Conservation (phyloP, 2,888 invertebrate species). For the Chrysodeixis includens region DNA sequence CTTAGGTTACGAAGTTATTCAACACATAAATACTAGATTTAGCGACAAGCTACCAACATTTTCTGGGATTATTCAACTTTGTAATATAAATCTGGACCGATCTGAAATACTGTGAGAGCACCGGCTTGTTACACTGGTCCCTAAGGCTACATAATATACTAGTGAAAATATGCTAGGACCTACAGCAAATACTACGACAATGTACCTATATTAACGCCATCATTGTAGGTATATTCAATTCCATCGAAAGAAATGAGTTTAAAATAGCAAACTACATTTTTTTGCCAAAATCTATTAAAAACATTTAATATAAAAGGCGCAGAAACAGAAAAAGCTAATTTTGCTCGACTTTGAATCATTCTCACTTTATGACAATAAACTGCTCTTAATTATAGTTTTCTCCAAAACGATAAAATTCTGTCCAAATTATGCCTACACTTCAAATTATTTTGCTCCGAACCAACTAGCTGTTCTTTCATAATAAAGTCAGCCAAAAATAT, state of each 20-base stretch:
- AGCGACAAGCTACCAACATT: slow-evolving; percentile 50
- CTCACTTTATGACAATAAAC: slow-evolving; percentile 3
- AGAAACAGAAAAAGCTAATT: background rate
- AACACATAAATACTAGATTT: slow-evolving; percentile 55
- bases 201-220: too few species aligned
- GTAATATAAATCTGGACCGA: slow-evolving; percentile 48
- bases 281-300: background rate
- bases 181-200: background rate
- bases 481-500: slow-evolving; percentile 66
- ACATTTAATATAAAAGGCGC: background rate
- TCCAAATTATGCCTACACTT: background rate
- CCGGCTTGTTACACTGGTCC: too few species aligned
- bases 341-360: background rate
- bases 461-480: slow-evolving; percentile 48
- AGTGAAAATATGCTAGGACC: background rate
- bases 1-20: slow-evolving; percentile 20
- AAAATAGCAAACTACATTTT: too few species aligned
- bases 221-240: too few species aligned
- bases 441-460: background rate
- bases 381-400: slow-evolving; percentile 5
- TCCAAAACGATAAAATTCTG: slow-evolving; percentile 3
- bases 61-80: slow-evolving; percentile 57
- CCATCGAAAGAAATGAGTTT: too few species aligned
- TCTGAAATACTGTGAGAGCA: slow-evolving; percentile 51
- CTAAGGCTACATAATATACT: background rate